Base-by-base conservation (phyloP, 2,888 invertebrate genomes). In the Brassicogethes aeneus region DNA sequence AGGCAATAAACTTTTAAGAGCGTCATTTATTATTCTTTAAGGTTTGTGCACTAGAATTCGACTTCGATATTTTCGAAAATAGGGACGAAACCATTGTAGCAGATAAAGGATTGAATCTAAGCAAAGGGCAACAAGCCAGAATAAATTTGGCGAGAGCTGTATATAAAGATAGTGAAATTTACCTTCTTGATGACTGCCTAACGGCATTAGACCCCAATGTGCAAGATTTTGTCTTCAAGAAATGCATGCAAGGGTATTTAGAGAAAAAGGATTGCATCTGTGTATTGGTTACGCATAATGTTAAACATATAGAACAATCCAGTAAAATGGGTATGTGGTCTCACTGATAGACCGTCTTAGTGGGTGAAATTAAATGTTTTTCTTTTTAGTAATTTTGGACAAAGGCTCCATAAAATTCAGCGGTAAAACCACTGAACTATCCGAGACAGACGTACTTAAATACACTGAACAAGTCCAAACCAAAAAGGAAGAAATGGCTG, bases 121-220 rank as follows among this genome's bases (percentile, higher is more conserved):
- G 86, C 30, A 88, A 88, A n/a, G 89, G 89, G 7, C 90, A 90
- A 66, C 79, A 80, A 62, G 86, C 88, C 7, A 49, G 90, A 47
- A 77, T 91, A 17, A 85, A 84, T 62, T 69, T 91, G 36, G 86
- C 85, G 0, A 71, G 87, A 56, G 79, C 84, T 1, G 68, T 87
- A 34, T 88, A 87, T 58, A 77, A 76, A 53, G 76, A 83, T 49
- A 83, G 85, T 1, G 85, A 88, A 51, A 73, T 88, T 17, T 88
- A 86, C 55, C 66, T 88, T 16, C 65, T 88, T 23, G 87, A 89
- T 54, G 88, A 89, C 60, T 86, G 87, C 0, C 65, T 89, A 13
- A 84, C 85, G 30, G 85, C 87, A 0, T 81, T 89, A 0, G 89
- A 89, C 55, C 73, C 83, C 0, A 76, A 77, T 39, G 86, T 89